These are phyloP conservation scores for Eclectus roratus DNA, from an alignment of 2,113 vertebrate species.

Conservation along the genomic window DNA sequence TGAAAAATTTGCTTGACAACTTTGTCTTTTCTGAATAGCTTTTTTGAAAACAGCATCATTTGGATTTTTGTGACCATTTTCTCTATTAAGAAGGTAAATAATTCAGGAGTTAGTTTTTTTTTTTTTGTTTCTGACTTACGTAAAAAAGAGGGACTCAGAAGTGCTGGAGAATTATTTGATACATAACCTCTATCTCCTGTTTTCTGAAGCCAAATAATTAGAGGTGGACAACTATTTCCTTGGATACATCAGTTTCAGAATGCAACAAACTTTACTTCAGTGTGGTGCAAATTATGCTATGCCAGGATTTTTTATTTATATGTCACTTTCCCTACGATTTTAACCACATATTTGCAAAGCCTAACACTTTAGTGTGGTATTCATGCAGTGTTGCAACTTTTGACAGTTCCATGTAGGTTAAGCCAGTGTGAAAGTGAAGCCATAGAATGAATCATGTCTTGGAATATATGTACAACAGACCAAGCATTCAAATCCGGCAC, in stretches of 20 bases:
- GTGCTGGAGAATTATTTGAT: not conserved
- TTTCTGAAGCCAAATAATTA: not conserved
- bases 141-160: not conserved
- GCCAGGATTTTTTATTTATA: not conserved
- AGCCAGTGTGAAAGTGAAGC: not conserved
- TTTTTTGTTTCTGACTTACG: not conserved
- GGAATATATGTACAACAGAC: not conserved
- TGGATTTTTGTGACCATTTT: constrained; percentile 4
- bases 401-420: not conserved
- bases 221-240: not conserved
- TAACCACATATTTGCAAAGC: not conserved
- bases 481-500: not conserved
- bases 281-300: not conserved
- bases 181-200: not conserved
- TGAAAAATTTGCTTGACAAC: not conserved
- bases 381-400: not conserved
- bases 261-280: not conserved
- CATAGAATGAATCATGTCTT: not conserved
- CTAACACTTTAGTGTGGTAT: not conserved
- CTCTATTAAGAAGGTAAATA: constrained; percentile 11
- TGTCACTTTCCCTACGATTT: not conserved
- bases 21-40: not conserved
- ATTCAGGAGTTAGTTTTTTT: not conserved
- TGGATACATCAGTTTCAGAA: not conserved
- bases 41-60: not conserved